These are phyloP conservation scores for Neoscelio sp. DNA, from an alignment of 2,888 invertebrate species.

Conservation along the genomic window DNA sequence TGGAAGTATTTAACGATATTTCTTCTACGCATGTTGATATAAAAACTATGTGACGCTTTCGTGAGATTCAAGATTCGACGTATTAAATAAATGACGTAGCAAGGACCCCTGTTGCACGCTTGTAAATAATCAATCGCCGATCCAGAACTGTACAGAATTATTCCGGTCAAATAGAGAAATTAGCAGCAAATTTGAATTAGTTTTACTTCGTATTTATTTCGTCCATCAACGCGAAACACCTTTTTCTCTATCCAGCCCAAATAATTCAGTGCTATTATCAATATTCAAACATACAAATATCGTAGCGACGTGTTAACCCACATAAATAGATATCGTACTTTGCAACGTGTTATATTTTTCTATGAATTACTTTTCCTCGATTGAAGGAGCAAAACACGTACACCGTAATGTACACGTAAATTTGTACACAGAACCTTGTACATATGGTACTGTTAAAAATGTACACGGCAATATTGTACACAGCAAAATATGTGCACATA, in stretches of 20 bases:
- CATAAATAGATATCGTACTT: conserved; percentile 17
- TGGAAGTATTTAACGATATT: conserved; percentile 22
- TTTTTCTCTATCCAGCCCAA: conserved; percentile 22
- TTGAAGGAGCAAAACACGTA: too few species aligned
- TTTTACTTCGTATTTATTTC: conserved; percentile 13
- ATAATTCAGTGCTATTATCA: conserved; percentile 35
- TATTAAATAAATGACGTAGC: conserved; percentile 36
- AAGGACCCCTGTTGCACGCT: conserved; percentile 49
- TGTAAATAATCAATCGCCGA: conserved; percentile 52
- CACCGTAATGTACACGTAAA: too few species aligned
- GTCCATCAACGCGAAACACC: not conserved
- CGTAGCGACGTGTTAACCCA: conserved; percentile 22
- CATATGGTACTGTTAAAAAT: too few species aligned
- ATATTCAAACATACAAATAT: not conserved
- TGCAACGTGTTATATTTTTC: conserved; percentile 43
- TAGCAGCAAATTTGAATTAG: not conserved
- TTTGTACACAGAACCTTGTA: too few species aligned
- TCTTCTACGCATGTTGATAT: conserved; percentile 23
- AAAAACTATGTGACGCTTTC: conserved; percentile 36
- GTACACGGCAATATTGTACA: too few species aligned
- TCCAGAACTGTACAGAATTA: conserved; percentile 34
- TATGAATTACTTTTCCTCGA: conserved; percentile 25
- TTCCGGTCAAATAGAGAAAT: not conserved
- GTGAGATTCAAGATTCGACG: conserved; percentile 32
- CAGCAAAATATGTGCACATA: too few species aligned